These are phyloP conservation scores for Pentalonia nigronervosa DNA, from an alignment of 1,140 invertebrate genomes.

Conservation along the genomic window DNA sequence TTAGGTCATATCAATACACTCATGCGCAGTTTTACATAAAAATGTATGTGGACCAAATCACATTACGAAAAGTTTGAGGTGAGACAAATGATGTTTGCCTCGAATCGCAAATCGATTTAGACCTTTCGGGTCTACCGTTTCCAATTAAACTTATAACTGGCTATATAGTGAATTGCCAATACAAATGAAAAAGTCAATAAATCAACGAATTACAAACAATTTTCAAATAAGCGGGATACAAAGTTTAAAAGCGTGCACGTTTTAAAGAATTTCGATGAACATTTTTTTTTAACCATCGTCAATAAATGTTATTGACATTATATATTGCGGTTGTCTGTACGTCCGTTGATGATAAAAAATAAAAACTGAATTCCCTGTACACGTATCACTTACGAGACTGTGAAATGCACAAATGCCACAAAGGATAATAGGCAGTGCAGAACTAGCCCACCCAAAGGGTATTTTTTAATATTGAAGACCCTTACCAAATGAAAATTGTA, in stretches of 20 bases:
- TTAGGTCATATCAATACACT: not conserved
- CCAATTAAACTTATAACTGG: constrained; percentile 26
- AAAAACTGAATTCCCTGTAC: not conserved
- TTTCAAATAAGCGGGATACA: not conserved
- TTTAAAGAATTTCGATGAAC: not conserved
- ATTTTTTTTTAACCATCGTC: not conserved
- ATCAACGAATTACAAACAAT: not conserved
- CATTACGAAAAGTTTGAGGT: constrained; percentile 5
- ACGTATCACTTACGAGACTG: not conserved
- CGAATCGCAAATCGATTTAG: constrained; percentile 14
- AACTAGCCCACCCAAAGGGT: too few relatives aligned
- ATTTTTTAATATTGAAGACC: too few relatives aligned
- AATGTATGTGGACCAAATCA: constrained; percentile 7
- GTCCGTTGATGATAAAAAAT: not conserved
- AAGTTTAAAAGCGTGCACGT: not conserved
- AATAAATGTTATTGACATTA: not conserved
- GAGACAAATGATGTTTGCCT: constrained; percentile 20
- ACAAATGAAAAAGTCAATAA: constrained; percentile 29
- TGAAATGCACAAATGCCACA: not conserved
- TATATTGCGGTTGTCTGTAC: not conserved
- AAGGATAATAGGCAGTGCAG: not conserved
- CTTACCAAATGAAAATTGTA: too few relatives aligned
- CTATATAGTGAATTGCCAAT: not conserved
- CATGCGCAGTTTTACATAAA: not conserved
- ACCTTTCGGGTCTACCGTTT: not conserved